A percentile compares a stretch with the other conserved stretches of the same genome.
These are phyloP conservation scores for Dryobota labecula DNA, from an alignment of 2,888 invertebrate genomes.

Conservation along the genomic window DNA sequence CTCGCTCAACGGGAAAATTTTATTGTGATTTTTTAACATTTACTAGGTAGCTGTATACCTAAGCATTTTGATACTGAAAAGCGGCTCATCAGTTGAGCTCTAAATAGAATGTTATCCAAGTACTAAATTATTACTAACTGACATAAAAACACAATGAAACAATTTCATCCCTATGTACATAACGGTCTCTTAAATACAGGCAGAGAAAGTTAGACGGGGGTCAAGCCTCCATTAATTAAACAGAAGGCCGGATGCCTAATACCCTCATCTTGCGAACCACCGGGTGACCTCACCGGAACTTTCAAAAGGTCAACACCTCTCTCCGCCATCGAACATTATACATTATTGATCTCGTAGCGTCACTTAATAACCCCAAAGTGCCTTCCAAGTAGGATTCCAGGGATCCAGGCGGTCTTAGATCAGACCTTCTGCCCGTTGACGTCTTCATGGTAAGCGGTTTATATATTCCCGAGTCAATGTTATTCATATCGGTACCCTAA, in stretches of 20 bases:
- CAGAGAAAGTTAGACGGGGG: constrained; percentile 77
- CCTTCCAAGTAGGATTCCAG: constrained; percentile 40
- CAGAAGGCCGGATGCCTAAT: constrained; percentile 71
- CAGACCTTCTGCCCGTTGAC: constrained; percentile 42
- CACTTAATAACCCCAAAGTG: constrained; percentile 53
- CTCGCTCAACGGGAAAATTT: constrained; percentile 1
- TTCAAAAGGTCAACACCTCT: constrained; percentile 70
- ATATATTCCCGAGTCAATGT: constrained; percentile 45
- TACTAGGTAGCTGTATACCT: neutral
- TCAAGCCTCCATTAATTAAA: constrained; percentile 84
- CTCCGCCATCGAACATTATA: constrained; percentile 65
- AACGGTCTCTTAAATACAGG: constrained; percentile 64
- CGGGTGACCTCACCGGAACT: constrained; percentile 70
- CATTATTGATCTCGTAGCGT: constrained; percentile 67
- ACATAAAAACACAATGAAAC: constrained; percentile 61
- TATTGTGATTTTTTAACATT: constrained; percentile 1
- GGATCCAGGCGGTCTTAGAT: constrained; percentile 31
- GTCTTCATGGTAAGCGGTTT: constrained; percentile 48
- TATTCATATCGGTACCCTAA: constrained; percentile 48
- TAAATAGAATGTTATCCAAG: constrained; percentile 20
- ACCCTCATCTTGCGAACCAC: constrained; percentile 70
- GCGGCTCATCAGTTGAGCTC: neutral
- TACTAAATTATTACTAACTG: constrained; percentile 28
- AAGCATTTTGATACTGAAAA: constrained; percentile 8
- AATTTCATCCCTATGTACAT: constrained; percentile 54